Evolutionary conservation across 2,113 vertebrate genomes (phyloP).

Genomic region (Pangasianodon hypophthalmus): DNA sequence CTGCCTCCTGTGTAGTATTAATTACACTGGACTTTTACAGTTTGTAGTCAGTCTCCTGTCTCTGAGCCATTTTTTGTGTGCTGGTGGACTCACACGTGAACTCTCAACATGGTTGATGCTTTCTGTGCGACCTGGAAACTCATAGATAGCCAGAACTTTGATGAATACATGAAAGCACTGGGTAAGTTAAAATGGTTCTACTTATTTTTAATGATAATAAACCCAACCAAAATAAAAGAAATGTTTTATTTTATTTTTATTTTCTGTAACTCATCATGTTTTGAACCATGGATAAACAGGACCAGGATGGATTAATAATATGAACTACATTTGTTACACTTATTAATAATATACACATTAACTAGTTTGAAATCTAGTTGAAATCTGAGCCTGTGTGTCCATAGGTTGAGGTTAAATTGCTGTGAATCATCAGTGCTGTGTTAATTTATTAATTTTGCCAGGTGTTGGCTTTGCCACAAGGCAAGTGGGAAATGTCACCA

Average conservation of each 20-base stretch:
- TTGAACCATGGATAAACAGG: background rate
- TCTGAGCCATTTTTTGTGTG: conserved; percentile 2
- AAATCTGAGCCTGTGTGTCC: background rate
- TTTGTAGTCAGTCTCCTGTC: conserved; percentile 8
- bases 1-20: conserved; percentile 59
- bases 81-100: conserved; percentile 16
- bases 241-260: too few species aligned
- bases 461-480: conserved; percentile 92
- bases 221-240: background rate
- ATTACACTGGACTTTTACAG: conserved; percentile 42
- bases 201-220: background rate
- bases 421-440: background rate
- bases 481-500: conserved; percentile 93
- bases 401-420: background rate
- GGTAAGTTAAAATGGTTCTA: conserved; percentile 71
- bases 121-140: conserved; percentile 96
- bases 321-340: background rate
- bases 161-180: conserved; percentile 94
- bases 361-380: background rate
- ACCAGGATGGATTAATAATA: background rate
- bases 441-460: conserved; percentile 53
- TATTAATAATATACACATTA: background rate
- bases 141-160: conserved; percentile 93
- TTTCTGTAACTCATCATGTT: background rate
- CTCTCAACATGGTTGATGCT: conserved; percentile 85